Conservation (phyloP, 2,797 vertebrate genomes). For the Sphenopsis melanotis region DNA sequence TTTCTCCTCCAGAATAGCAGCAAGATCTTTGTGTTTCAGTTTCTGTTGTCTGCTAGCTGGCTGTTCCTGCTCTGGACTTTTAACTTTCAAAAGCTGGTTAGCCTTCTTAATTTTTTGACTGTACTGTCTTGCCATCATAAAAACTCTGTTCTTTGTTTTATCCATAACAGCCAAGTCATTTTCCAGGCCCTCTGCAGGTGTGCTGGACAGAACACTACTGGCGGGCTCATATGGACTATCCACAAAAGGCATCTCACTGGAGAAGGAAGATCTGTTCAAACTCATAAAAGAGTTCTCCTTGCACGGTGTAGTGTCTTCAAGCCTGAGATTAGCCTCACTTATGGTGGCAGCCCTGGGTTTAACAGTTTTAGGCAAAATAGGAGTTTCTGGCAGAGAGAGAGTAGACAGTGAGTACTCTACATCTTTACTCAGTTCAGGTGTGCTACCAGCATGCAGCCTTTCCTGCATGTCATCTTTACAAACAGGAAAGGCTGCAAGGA, state of each 20-base stretch:
- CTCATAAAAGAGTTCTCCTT: slow-evolving; percentile 62
- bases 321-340: slow-evolving; percentile 79
- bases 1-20: slow-evolving; percentile 94
- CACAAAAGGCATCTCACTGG: slow-evolving; percentile 77
- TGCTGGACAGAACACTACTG: slow-evolving; percentile 71
- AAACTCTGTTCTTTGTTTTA: slow-evolving; percentile 90
- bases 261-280: slow-evolving; percentile 76
- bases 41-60: slow-evolving; percentile 75
- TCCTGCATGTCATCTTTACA: slow-evolving; percentile 79
- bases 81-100: slow-evolving; percentile 94
- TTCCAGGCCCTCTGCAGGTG: slow-evolving; percentile 72
- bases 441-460: slow-evolving; percentile 42
- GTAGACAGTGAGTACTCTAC: slow-evolving; percentile 39
- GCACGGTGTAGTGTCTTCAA: slow-evolving; percentile 71
- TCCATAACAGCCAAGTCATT: slow-evolving; percentile 79
- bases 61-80: slow-evolving; percentile 87
- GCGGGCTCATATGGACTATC: slow-evolving; percentile 79
- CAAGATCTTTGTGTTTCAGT: slow-evolving; percentile 85
- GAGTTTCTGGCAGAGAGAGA: slow-evolving; percentile 76
- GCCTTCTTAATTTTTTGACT: slow-evolving; percentile 99
- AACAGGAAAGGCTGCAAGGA: slow-evolving; percentile 93
- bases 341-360: slow-evolving; percentile 80
- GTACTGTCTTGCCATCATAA: slow-evolving; percentile 96
- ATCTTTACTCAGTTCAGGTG: slow-evolving; percentile 58
- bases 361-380: slow-evolving; percentile 75